phyloP scores from a whole-genome alignment of 2,797 vertebrate genomes.

The Labeo calbasu region DNA sequence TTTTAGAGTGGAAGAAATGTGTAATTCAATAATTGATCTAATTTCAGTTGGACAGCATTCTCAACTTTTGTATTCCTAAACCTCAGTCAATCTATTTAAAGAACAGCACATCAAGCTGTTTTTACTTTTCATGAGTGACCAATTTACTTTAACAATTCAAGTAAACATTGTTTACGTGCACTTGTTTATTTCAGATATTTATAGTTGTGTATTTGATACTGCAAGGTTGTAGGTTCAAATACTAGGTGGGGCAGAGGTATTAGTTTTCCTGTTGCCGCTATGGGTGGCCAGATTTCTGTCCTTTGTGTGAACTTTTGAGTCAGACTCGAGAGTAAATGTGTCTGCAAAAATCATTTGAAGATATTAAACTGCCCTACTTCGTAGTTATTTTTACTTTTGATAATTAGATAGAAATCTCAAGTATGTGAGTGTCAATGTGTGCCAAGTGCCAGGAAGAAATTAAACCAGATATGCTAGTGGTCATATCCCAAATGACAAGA shows the following conservation, averaged over 20 bases:
- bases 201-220: neutral
- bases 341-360: neutral
- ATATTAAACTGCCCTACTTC: neutral
- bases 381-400: neutral
- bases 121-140: neutral
- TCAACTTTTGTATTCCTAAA: neutral
- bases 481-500: neutral
- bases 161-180: neutral
- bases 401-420: neutral
- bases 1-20: neutral
- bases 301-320: constrained; percentile 29
- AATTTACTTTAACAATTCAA: neutral
- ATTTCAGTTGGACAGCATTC: neutral
- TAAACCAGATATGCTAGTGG: neutral
- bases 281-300: constrained; percentile 15
- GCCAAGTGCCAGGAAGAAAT: neutral
- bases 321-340: neutral
- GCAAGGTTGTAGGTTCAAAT: neutral
- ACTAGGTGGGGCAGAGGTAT: constrained; percentile 2
- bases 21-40: neutral
- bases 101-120: neutral
- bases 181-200: neutral
- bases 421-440: neutral
- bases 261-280: neutral
- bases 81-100: neutral